Conservation (phyloP, 2,888 invertebrate species). For the Anaspis maculata region DNA sequence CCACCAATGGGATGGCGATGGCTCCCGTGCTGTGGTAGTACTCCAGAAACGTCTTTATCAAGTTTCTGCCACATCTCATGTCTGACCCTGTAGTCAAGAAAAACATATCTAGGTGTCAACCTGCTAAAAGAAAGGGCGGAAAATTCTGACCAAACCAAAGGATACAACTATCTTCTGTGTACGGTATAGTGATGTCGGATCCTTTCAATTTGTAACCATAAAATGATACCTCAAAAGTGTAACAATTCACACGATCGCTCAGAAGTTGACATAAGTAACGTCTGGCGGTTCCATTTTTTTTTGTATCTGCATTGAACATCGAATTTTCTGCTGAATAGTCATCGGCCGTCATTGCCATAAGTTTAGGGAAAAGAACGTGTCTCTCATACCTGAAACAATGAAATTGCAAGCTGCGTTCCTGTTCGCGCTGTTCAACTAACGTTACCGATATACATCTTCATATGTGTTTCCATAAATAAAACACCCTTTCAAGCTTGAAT, state of each 20-base stretch:
- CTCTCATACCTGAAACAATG: conserved; percentile 66
- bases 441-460: conserved; percentile 84
- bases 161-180: conserved; percentile 95
- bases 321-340: conserved; percentile 82
- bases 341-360: conserved; percentile 77
- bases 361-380: conserved; percentile 90
- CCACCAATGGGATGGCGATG: conserved; percentile 46
- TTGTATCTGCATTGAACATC: conserved; percentile 85
- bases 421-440: too few relatives aligned
- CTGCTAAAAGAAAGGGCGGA: too few relatives aligned
- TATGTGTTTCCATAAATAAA: conserved; percentile 94
- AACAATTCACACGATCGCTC: conserved; percentile 76
- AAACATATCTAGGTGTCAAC: too few relatives aligned
- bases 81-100: conserved; percentile 49
- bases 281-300: conserved; percentile 80
- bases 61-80: conserved; percentile 68
- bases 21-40: conserved; percentile 71
- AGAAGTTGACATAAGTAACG: conserved; percentile 68
- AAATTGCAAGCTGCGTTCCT: background rate
- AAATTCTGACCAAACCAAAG: too few relatives aligned
- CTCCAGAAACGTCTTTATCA: conserved; percentile 68
- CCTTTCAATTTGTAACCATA: conserved; percentile 74
- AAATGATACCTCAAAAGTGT: conserved; percentile 84
- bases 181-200: conserved; percentile 66
- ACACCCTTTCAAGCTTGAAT: conserved; percentile 83